A percentile compares a stretch with the other conserved stretches of the same genome.
phyloP scores from a whole-genome alignment of 2,888 invertebrate genomes.

The Anoplius nigerrimus region DNA sequence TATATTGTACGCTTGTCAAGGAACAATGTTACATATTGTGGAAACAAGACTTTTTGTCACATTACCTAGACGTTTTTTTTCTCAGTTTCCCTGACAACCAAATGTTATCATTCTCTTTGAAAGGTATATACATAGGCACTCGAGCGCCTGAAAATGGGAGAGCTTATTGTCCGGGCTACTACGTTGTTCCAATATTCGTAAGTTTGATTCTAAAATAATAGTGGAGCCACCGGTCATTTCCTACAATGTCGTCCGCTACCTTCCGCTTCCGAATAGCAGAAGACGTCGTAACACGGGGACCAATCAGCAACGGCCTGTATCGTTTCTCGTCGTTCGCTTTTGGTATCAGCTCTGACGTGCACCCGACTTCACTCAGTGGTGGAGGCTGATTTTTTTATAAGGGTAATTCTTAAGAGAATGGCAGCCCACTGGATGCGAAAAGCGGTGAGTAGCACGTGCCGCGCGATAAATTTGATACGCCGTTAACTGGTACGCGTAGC shows the following conservation, averaged over 20 bases:
- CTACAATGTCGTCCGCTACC: constrained; percentile 55
- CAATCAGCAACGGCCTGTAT: constrained; percentile 53
- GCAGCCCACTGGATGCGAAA: constrained; percentile 72
- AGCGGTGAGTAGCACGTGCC: constrained; percentile 64
- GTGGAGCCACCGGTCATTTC: constrained; percentile 43
- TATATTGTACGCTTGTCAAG: too few species aligned
- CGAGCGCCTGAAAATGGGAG: too few species aligned
- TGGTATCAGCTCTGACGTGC: constrained; percentile 61
- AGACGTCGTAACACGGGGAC: constrained; percentile 54
- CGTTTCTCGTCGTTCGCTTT: constrained; percentile 44
- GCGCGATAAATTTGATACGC: constrained; percentile 30
- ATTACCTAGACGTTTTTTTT: too few species aligned
- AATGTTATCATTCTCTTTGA: too few species aligned
- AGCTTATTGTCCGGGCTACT: too few species aligned
- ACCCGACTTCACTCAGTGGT: constrained; percentile 43
- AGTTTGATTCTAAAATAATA: too few species aligned
- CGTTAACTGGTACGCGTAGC: constrained; percentile 20
- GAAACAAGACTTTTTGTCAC: too few species aligned
- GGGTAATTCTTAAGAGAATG: constrained; percentile 63
- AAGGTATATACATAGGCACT: too few species aligned
- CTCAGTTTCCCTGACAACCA: too few species aligned
- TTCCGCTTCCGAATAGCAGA: constrained; percentile 62
- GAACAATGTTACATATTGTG: too few species aligned
- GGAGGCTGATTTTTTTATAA: constrained; percentile 49
- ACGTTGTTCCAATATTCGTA: too few species aligned